These are phyloP conservation scores for Diorhabda elongata DNA, from an alignment of 1,140 invertebrate species.

Conservation along the genomic window DNA sequence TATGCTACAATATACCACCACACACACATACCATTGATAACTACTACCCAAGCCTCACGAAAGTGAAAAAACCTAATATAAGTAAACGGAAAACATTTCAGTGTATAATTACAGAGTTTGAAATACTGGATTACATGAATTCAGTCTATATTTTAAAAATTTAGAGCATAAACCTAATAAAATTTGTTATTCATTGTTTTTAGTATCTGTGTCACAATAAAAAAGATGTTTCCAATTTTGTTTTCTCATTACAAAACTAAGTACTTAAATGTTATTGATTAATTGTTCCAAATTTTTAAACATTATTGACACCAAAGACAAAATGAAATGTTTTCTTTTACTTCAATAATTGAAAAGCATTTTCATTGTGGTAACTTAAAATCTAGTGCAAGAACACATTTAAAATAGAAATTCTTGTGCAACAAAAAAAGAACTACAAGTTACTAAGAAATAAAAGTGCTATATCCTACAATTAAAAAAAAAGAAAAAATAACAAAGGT, in stretches of 20 bases:
- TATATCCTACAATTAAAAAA: constrained; percentile 19
- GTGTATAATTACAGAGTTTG: not conserved
- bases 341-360: constrained; percentile 6
- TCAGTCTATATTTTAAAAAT: too few species aligned
- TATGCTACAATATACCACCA: constrained; percentile 43
- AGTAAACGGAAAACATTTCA: constrained; percentile 17
- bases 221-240: too few species aligned
- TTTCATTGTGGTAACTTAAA: constrained; percentile 11
- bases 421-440: constrained; percentile 16
- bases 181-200: too few species aligned
- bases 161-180: too few species aligned
- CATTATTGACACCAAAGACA: too few species aligned
- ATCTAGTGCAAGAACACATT: constrained; percentile 18
- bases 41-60: constrained; percentile 19
- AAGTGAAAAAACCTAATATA: constrained; percentile 1
- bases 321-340: constrained; percentile 14
- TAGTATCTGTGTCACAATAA: too few species aligned
- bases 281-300: too few species aligned
- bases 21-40: constrained; percentile 30
- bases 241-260: too few species aligned
- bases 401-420: constrained; percentile 16
- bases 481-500: constrained; percentile 11
- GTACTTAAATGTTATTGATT: too few species aligned
- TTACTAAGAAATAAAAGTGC: constrained; percentile 11
- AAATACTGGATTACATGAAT: too few species aligned